Evolutionary conservation across 2,113 vertebrate species (phyloP).

Genomic region (Apus apus): DNA sequence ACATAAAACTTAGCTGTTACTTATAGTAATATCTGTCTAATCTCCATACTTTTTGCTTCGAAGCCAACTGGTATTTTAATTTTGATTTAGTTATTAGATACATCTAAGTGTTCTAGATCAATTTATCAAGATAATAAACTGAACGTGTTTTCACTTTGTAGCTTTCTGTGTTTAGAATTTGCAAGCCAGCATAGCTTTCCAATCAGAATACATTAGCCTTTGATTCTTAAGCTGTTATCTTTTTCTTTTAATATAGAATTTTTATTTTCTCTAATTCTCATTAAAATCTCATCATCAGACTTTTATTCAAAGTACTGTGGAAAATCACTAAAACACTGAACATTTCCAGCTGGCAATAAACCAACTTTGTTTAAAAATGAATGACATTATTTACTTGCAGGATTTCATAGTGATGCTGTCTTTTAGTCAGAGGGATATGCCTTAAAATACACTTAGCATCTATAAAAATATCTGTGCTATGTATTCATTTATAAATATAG

Average conservation of each 20-base stretch:
- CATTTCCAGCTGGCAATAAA: background rate
- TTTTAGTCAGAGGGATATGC: background rate
- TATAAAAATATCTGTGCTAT: background rate
- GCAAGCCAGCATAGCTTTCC: background rate
- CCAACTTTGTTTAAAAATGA: background rate
- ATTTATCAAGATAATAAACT: background rate
- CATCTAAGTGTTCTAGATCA: background rate
- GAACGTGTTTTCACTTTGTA: background rate
- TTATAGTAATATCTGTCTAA: background rate
- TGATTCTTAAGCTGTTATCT: background rate
- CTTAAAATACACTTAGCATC: background rate
- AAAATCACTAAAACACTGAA: background rate
- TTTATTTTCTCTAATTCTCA: background rate
- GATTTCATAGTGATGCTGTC: slow-evolving; percentile 4
- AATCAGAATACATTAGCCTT: background rate
- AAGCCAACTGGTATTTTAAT: background rate
- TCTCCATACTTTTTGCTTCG: background rate
- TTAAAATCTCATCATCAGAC: background rate
- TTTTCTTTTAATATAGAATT: background rate
- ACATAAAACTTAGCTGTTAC: background rate
- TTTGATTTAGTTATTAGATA: background rate
- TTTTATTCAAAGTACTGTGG: background rate
- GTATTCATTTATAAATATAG: background rate
- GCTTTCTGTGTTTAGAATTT: background rate
- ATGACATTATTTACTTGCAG: background rate